phyloP scores from a whole-genome alignment of 2,797 vertebrate genomes.

The Chrysocyon brachyurus region DNA sequence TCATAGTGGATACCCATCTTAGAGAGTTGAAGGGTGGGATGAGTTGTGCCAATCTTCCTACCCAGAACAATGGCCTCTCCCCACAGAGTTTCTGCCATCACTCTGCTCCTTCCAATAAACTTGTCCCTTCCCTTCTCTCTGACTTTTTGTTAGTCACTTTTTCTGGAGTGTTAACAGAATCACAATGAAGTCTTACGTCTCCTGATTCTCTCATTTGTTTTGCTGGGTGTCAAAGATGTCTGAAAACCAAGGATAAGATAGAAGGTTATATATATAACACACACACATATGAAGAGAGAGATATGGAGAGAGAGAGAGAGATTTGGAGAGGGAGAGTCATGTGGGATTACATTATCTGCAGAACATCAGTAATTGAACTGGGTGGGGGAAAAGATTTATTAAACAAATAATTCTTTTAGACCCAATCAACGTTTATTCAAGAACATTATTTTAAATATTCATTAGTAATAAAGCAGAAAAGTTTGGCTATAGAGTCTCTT shows the following conservation, averaged over 20 bases:
- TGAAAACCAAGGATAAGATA: not conserved
- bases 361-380: constrained; percentile 42
- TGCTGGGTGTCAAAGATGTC: not conserved
- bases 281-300: not conserved
- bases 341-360: not conserved
- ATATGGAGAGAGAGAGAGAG: not conserved
- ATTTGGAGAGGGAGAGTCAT: not conserved
- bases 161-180: not conserved
- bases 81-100: not conserved
- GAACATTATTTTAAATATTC: constrained; percentile 78
- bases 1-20: not conserved
- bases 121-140: not conserved
- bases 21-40: not conserved
- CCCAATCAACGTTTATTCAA: constrained; percentile 74
- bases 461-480: constrained; percentile 85
- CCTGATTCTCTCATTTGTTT: not conserved
- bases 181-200: not conserved
- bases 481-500: constrained; percentile 84
- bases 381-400: constrained; percentile 60
- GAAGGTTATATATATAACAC: not conserved
- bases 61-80: not conserved
- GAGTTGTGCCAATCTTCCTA: not conserved
- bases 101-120: not conserved
- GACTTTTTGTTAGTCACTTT: not conserved
- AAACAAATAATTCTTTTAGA: constrained; percentile 81